Conservation (phyloP, 2,888 invertebrate species). For the Cosmia trapezina region DNA sequence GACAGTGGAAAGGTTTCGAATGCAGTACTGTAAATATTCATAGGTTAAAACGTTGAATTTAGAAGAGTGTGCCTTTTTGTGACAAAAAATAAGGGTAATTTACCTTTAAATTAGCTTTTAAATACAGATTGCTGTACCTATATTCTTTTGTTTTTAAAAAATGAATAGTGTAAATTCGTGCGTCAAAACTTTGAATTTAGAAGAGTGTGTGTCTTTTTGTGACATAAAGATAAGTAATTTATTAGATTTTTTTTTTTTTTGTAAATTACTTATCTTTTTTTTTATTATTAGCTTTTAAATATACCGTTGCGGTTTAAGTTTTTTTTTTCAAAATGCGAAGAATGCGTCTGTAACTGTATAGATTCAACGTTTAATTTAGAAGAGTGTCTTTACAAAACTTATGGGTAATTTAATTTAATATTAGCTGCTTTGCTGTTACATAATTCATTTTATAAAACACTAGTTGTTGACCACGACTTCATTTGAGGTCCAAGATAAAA, state of each 20-base stretch:
- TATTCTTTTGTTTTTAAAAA: too few relatives aligned
- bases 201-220: too few relatives aligned
- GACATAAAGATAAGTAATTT: too few relatives aligned
- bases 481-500: too few relatives aligned
- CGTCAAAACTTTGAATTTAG: too few relatives aligned
- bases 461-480: too few relatives aligned
- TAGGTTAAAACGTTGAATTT: slow-evolving; percentile 49
- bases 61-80: slow-evolving; percentile 19
- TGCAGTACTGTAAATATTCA: slow-evolving; percentile 60
- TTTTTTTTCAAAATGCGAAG: too few relatives aligned
- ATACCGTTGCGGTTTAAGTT: too few relatives aligned
- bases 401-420: background rate
- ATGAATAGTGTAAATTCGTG: too few relatives aligned
- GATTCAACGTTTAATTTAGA: background rate
- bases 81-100: slow-evolving; percentile 4
- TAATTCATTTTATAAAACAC: background rate
- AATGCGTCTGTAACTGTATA: background rate
- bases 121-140: background rate
- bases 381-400: background rate
- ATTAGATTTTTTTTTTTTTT: too few relatives aligned
- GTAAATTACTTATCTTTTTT: too few relatives aligned
- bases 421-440: background rate
- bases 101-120: slow-evolving; percentile 15
- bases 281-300: too few relatives aligned
- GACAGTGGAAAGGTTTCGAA: slow-evolving; percentile 46